Conservation (phyloP, 2,888 invertebrate species). For the Heteromyza rotundicornis region DNA sequence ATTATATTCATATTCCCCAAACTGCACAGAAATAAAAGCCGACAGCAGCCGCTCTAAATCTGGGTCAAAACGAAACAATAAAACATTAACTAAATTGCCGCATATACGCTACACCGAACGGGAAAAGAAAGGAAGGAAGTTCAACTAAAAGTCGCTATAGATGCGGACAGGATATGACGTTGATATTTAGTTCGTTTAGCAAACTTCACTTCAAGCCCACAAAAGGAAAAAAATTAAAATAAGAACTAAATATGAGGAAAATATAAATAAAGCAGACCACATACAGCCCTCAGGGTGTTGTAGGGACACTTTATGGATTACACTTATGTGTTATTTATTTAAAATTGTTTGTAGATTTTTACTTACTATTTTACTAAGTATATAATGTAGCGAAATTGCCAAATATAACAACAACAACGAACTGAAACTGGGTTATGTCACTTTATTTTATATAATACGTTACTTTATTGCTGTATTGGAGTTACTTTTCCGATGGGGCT, state of each 20-base stretch:
- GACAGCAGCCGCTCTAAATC: slow-evolving; percentile 20
- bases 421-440: slow-evolving; percentile 20
- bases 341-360: no score
- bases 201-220: no score
- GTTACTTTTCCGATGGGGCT: no score
- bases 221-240: not conserved
- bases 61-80: slow-evolving; percentile 50
- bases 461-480: not conserved
- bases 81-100: slow-evolving; percentile 54
- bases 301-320: slow-evolving; percentile 12
- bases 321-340: no score
- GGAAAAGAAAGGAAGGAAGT: slow-evolving; percentile 22
- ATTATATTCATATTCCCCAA: slow-evolving; percentile 1
- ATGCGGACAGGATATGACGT: slow-evolving; percentile 25
- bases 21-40: slow-evolving; percentile 12
- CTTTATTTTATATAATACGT: not conserved
- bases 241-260: not conserved
- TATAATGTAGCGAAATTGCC: no score
- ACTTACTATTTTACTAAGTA: no score
- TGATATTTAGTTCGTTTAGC: no score
- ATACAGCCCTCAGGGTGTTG: not conserved
- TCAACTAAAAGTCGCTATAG: slow-evolving; percentile 13
- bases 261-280: not conserved
- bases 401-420: no score
- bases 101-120: slow-evolving; percentile 37